A percentile compares a stretch with the other conserved stretches of the same genome.
phyloP scores from a whole-genome alignment of 1,140 invertebrate genomes.

The Zaprionus capensis region DNA sequence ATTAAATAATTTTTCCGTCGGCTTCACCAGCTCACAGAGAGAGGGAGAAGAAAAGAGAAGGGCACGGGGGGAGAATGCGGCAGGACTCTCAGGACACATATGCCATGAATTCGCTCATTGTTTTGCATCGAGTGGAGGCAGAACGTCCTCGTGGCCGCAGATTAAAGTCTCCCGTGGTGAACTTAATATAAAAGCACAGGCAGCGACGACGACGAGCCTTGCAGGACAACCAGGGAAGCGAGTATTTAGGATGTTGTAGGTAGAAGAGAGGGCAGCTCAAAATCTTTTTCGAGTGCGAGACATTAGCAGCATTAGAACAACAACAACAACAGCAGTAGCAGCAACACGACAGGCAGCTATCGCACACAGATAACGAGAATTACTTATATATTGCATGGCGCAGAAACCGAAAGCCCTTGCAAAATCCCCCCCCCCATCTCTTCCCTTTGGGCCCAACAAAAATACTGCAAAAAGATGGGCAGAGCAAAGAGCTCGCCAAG shows the following conservation, averaged over 20 bases:
- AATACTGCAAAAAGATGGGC: constrained; percentile 42
- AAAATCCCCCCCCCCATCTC: background rate
- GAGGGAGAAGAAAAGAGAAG: constrained; percentile 10
- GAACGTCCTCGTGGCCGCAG: constrained; percentile 60
- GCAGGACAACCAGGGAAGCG: constrained; percentile 51
- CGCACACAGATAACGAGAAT: constrained; percentile 53
- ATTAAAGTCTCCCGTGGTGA: constrained; percentile 82
- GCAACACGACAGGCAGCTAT: constrained; percentile 14
- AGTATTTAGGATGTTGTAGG: constrained; percentile 52
- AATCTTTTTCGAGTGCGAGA: constrained; percentile 79
- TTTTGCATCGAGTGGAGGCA: constrained; percentile 69
- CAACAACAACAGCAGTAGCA: constrained; percentile 47
- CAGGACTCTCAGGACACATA: constrained; percentile 53
- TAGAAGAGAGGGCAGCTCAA: constrained; percentile 43
- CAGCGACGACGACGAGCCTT: constrained; percentile 25
- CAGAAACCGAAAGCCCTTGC: constrained; percentile 44
- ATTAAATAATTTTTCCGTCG: constrained; percentile 77
- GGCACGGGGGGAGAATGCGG: background rate
- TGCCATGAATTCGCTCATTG: constrained; percentile 81
- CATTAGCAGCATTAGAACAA: constrained; percentile 77
- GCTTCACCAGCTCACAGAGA: constrained; percentile 36
- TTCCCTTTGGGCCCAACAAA: background rate
- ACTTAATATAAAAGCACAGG: constrained; percentile 80
- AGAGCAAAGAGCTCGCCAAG: constrained; percentile 41
- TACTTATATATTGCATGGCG: constrained; percentile 34